phyloP scores from a whole-genome alignment of 1,140 invertebrate genomes.

The Hydropsyche tenuis region DNA sequence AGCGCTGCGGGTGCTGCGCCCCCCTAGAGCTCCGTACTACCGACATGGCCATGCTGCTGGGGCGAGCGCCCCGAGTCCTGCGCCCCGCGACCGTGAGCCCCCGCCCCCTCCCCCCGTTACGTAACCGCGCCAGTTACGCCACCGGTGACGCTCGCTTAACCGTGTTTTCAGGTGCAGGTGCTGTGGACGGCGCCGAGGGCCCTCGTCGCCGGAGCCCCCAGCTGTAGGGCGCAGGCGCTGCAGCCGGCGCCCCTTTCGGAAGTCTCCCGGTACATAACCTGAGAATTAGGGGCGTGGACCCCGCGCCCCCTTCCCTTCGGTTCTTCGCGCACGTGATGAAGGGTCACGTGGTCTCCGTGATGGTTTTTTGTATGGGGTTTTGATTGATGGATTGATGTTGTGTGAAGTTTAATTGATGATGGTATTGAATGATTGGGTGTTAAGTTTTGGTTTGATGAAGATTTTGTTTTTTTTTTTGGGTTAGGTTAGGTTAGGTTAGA shows the following conservation, averaged over 20 bases:
- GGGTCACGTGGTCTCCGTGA: too few relatives aligned
- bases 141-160: neutral
- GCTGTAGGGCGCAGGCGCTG: neutral
- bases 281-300: too few relatives aligned
- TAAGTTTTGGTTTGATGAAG: too few relatives aligned
- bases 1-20: too few relatives aligned
- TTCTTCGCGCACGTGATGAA: neutral
- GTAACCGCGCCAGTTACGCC: neutral
- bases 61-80: neutral
- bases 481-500: too few relatives aligned
- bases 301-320: neutral
- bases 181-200: slow-evolving; percentile 1
- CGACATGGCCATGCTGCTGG: slow-evolving; percentile 1
- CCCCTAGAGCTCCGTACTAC: too few relatives aligned
- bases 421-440: too few relatives aligned
- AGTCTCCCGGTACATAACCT: neutral
- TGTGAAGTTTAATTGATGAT: too few relatives aligned
- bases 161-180: neutral
- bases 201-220: neutral
- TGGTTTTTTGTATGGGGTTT: too few relatives aligned
- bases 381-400: too few relatives aligned
- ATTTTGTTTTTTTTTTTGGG: too few relatives aligned
- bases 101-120: too few relatives aligned
- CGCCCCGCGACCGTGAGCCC: neutral
- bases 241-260: neutral